Evolutionary conservation across 2,797 vertebrate genomes (phyloP).

Genomic region (Enteromius radiatus): DNA sequence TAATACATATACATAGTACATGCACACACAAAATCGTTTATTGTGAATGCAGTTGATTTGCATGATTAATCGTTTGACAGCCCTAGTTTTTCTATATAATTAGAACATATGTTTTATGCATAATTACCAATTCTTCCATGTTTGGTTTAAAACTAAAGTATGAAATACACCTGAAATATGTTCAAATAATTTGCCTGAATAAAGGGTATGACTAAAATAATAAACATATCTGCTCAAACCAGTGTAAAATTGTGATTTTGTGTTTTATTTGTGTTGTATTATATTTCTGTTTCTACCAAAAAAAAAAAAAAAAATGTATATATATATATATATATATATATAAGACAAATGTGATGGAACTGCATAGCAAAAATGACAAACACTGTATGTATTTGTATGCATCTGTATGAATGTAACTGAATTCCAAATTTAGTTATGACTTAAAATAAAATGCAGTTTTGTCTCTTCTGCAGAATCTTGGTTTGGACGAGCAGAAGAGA

Average conservation of each 20-base stretch:
- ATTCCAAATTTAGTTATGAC: neutral
- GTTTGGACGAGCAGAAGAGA: conserved; percentile 32
- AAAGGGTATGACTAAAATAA: neutral
- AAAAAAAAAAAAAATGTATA: too few species aligned
- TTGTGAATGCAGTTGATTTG: too few species aligned
- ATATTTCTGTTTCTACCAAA: neutral
- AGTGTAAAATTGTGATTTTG: neutral
- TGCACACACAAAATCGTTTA: too few species aligned
- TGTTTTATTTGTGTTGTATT: too few species aligned
- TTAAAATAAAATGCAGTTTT: neutral
- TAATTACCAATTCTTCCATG: neutral
- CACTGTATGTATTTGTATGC: neutral
- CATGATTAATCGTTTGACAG: too few species aligned
- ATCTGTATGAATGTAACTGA: neutral
- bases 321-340: too few species aligned
- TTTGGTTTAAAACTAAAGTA: neutral
- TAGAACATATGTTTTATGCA: neutral
- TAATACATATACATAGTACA: too few species aligned
- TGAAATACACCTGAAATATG: neutral
- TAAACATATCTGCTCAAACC: neutral
- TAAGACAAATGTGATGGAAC: neutral
- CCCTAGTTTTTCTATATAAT: neutral
- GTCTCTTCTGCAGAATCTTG: conserved; percentile 2
- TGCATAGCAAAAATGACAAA: neutral
- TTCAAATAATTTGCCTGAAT: neutral